phyloP scores from a whole-genome alignment of 2,113 vertebrate genomes.

The Natator depressus region DNA sequence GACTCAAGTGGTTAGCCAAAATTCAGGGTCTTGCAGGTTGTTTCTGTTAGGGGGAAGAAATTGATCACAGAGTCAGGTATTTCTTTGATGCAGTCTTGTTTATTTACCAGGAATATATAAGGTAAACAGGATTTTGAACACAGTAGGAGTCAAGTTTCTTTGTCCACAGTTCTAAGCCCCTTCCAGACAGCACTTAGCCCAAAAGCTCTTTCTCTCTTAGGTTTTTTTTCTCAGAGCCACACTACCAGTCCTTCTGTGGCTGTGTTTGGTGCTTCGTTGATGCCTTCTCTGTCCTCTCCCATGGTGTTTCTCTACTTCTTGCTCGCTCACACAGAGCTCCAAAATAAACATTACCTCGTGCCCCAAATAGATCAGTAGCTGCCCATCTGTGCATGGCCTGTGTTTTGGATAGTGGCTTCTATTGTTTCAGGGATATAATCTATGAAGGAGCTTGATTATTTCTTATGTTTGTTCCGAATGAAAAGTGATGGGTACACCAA shows the following conservation, averaged over 20 bases:
- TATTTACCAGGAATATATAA: not conserved
- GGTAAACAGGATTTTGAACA: not conserved
- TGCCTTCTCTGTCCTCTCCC: not conserved
- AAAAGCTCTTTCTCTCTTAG: conserved; percentile 23
- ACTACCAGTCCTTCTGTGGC: fast-evolving
- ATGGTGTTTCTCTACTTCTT: not conserved
- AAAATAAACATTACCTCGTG: not conserved
- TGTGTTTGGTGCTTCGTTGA: not conserved
- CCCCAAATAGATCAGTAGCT: fast-evolving
- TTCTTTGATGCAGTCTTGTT: not conserved
- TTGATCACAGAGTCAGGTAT: not conserved
- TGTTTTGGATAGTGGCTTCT: fast-evolving
- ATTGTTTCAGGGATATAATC: not conserved
- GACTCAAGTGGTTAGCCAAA: fast-evolving
- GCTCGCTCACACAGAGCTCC: fast-evolving
- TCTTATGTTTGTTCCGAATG: not conserved
- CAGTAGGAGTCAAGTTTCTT: not conserved
- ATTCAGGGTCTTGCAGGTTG: fast-evolving
- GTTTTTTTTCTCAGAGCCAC: not conserved
- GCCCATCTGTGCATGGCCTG: fast-evolving
- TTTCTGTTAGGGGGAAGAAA: not conserved
- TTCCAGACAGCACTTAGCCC: conserved; percentile 18
- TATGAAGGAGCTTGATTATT: fast-evolving
- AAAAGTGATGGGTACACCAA: not conserved
- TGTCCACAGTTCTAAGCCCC: not conserved